These are phyloP conservation scores for Leptinotarsa haldemani DNA, from an alignment of 2,888 invertebrate species.

Conservation along the genomic window DNA sequence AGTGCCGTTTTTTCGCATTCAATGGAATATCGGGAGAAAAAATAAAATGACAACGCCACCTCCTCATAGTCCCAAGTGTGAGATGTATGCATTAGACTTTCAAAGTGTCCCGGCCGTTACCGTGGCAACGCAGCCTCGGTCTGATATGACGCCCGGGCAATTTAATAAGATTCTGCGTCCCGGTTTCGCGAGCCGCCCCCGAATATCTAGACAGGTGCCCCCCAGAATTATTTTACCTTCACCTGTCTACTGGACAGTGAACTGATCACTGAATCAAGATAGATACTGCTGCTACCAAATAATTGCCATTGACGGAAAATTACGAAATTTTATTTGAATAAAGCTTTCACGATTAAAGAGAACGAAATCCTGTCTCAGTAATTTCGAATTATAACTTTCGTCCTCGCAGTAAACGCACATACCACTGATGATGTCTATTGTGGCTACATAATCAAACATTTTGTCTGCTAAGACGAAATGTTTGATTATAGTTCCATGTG, in stretches of 20 bases:
- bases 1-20: constrained; percentile 48
- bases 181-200: constrained; percentile 59
- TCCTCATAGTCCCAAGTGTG: constrained; percentile 62
- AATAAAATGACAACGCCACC: constrained; percentile 63
- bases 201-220: constrained; percentile 56
- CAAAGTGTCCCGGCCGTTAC: constrained; percentile 74
- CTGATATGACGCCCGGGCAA: constrained; percentile 75
- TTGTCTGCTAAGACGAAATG: too few species aligned
- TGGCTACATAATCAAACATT: too few species aligned
- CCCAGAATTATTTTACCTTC: constrained; percentile 52
- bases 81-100: constrained; percentile 68
- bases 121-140: constrained; percentile 75
- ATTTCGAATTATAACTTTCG: too few species aligned
- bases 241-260: constrained; percentile 44
- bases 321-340: too few species aligned
- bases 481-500: too few species aligned
- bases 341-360: too few species aligned
- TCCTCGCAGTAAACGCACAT: too few species aligned
- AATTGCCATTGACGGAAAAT: too few species aligned
- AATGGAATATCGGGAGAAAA: constrained; percentile 64
- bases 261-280: not conserved
- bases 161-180: constrained; percentile 68
- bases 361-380: too few species aligned
- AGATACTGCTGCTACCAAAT: too few species aligned
- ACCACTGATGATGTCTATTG: too few species aligned